A percentile compares a stretch with the other conserved stretches of the same genome.
Conservation (phyloP, 2,888 invertebrate genomes). For the Antheraea yamamai region DNA sequence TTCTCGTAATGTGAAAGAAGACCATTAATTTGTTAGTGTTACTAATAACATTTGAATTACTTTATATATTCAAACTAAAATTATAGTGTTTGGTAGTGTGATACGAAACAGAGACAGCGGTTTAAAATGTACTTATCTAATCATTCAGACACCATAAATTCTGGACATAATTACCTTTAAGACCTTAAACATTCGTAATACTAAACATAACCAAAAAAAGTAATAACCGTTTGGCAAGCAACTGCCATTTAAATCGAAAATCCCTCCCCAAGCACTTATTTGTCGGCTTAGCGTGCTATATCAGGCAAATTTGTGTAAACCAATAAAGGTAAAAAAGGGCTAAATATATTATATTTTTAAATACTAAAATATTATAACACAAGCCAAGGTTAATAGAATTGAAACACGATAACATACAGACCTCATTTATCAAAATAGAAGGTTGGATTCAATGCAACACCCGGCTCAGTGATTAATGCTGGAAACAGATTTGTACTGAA, state of each 20-base stretch:
- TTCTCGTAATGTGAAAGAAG: too few relatives aligned
- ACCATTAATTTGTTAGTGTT: not conserved
- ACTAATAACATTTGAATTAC: not conserved
- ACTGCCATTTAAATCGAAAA: too few relatives aligned
- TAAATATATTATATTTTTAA: not conserved
- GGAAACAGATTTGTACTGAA: not conserved
- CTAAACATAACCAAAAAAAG: not conserved
- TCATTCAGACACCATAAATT: too few relatives aligned
- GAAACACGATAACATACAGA: not conserved
- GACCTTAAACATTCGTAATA: not conserved
- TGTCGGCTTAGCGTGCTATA: not conserved
- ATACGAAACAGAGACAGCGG: too few relatives aligned
- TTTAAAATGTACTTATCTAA: too few relatives aligned
- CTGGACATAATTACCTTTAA: too few relatives aligned
- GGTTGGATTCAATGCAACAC: conserved; percentile 6
- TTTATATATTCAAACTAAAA: not conserved
- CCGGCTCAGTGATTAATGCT: not conserved
- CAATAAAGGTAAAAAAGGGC: not conserved
- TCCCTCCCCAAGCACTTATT: not conserved
- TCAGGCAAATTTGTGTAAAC: not conserved
- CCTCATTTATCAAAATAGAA: conserved; percentile 1
- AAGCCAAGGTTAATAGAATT: not conserved
- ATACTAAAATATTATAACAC: not conserved
- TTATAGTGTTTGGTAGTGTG: too few relatives aligned
- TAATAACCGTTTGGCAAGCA: not conserved